phyloP scores from a whole-genome alignment of 2,113 vertebrate species.

The Phalacrocorax aristotelis region DNA sequence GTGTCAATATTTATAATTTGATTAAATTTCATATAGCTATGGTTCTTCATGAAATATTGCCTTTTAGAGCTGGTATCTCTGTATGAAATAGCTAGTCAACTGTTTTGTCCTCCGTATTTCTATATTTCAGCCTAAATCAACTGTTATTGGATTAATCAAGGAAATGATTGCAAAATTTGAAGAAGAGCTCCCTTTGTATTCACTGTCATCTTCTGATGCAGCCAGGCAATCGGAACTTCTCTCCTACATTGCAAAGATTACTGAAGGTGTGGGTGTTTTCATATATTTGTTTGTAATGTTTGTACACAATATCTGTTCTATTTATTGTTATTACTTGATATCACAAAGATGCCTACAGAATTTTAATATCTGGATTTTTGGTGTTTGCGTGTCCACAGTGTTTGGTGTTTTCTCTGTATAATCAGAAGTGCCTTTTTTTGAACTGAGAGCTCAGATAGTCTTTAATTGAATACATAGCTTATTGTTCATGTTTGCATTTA shows the following conservation, averaged over 20 bases:
- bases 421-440: neutral
- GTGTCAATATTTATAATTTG: neutral
- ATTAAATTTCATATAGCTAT: neutral
- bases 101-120: conserved; percentile 1
- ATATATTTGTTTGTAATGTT: neutral
- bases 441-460: neutral
- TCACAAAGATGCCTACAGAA: neutral
- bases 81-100: neutral
- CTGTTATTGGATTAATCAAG: conserved; percentile 80
- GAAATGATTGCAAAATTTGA: conserved; percentile 94
- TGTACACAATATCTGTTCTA: neutral
- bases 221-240: conserved; percentile 83
- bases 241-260: conserved; percentile 84
- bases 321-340: neutral
- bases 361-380: neutral
- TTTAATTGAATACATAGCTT: neutral
- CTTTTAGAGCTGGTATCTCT: neutral
- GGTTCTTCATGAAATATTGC: neutral
- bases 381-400: neutral
- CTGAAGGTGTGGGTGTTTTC: conserved; percentile 76
- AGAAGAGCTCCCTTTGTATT: conserved; percentile 87
- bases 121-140: conserved; percentile 86
- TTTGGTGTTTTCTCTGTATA: neutral
- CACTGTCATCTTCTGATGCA: conserved; percentile 72
- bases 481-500: neutral